Percentiles rank a stretch among this genome's conserved stretches.
These are phyloP conservation scores for Microctonus brassicae DNA, from an alignment of 2,888 invertebrate genomes.

Conservation along the genomic window DNA sequence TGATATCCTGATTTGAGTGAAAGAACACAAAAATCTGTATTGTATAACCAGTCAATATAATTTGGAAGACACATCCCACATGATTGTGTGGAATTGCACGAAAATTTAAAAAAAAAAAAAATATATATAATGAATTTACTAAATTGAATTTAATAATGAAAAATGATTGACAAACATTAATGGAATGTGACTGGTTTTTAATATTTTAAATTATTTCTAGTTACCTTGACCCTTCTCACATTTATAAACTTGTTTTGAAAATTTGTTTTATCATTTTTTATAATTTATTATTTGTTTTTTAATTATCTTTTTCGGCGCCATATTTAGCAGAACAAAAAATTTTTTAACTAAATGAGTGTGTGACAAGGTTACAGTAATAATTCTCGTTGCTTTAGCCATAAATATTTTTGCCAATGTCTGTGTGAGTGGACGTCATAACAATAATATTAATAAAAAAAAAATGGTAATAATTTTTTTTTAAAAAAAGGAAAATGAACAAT, in stretches of 20 bases:
- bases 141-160: not conserved
- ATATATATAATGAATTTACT: not conserved
- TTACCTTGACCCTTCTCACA: not conserved
- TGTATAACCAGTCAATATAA: not conserved
- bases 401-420: not conserved
- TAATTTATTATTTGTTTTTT: too few relatives aligned
- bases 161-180: not conserved
- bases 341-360: too few relatives aligned
- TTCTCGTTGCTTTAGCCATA: too few relatives aligned
- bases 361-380: too few relatives aligned
- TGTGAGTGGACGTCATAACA: not conserved
- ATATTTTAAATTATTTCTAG: not conserved
- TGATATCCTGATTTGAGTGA: not conserved
- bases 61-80: constrained; percentile 26
- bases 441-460: not conserved
- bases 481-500: not conserved
- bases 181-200: not conserved
- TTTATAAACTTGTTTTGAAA: too few relatives aligned
- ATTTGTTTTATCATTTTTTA: too few relatives aligned
- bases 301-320: too few relatives aligned
- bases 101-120: not conserved
- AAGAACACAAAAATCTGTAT: not conserved
- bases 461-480: not conserved
- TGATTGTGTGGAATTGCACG: not conserved
- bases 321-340: too few relatives aligned